Base-by-base conservation (phyloP, 37 sponge, comb jelly and placozoan species). In the Axinella damicornis region DNA sequence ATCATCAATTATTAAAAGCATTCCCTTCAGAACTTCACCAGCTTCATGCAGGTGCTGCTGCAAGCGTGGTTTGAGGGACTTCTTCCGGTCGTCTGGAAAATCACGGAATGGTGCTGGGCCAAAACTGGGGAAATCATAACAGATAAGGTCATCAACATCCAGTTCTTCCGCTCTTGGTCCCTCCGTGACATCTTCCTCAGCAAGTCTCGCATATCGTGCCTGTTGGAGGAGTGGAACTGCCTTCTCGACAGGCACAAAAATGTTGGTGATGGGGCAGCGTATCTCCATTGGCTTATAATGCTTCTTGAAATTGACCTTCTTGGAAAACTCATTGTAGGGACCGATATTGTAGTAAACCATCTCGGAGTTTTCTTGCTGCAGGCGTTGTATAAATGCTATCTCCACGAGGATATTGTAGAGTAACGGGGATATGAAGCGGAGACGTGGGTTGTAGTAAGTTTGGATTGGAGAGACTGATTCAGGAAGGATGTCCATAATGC, bases 361-460 rank as follows among this genome's bases (percentile, higher is more conserved):
- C 40, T 56, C 61, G 37, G 84, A 76, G 14, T n/a, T 21, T 32
- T 35, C 14, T 35, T 52, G 39, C 67, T 74, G 75, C 64, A 84
- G 71, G 20, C 35, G 31, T 31, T 39, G 53, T 25, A 63, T 57
- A 46, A 84, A 74, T 53, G 77, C 76, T 22, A 84, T 52, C n/a
- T 84, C 84, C 35, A 27, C 0, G 18, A 84, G 30, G 34, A 73
- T 63, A 32, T 75, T 74, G 55, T 75, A 84, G 0, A 84, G 59
- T 5, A 75, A 68, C 13, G 84, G 84, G 12, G 64, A 68, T 1
- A 74, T 59, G 76, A 84, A 84, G 5, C 84, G 84, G 15, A 84
- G 28, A 25, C 61, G 67, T 36, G 84, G 84, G 38, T 84, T 76
- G 64, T 84, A 74, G 64, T 64, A 73, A 56, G 74, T 55, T 32